phyloP scores from a whole-genome alignment of 1,140 invertebrate genomes.

The Drosophila busckii region DNA sequence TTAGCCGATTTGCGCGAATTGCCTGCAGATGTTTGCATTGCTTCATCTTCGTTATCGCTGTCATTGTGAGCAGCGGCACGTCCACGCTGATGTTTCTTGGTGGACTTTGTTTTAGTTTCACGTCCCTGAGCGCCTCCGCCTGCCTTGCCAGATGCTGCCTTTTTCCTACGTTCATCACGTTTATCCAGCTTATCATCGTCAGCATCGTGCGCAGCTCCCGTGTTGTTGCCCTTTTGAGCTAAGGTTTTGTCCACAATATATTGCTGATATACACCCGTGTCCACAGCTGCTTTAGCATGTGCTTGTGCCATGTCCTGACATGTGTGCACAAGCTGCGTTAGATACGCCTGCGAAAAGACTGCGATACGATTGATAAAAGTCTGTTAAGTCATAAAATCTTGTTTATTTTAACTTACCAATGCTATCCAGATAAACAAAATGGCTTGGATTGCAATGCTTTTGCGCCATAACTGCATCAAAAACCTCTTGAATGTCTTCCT shows the following conservation, averaged over 20 bases:
- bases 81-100: slow-evolving; percentile 86
- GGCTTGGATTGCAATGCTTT: slow-evolving; percentile 78
- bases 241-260: slow-evolving; percentile 83
- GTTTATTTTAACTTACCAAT: slow-evolving; percentile 73
- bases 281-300: slow-evolving; percentile 86
- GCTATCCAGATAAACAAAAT: slow-evolving; percentile 80
- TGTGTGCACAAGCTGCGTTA: slow-evolving; percentile 85
- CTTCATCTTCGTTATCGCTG: slow-evolving; percentile 81
- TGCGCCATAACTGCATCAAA: slow-evolving; percentile 83
- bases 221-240: slow-evolving; percentile 59
- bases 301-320: slow-evolving; percentile 85
- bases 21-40: background rate
- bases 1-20: slow-evolving; percentile 37
- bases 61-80: slow-evolving; percentile 82
- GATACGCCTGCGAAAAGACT: slow-evolving; percentile 83
- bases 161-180: slow-evolving; percentile 92
- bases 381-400: background rate
- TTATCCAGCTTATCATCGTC: slow-evolving; percentile 84
- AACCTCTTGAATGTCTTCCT: slow-evolving; percentile 87
- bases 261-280: slow-evolving; percentile 84
- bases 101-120: slow-evolving; percentile 96
- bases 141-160: slow-evolving; percentile 90
- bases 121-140: slow-evolving; percentile 95
- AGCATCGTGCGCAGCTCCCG: slow-evolving; percentile 31
- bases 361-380: background rate